Base-by-base conservation (phyloP, 2,113 vertebrate species). In the Ceuthmochares aereus region DNA sequence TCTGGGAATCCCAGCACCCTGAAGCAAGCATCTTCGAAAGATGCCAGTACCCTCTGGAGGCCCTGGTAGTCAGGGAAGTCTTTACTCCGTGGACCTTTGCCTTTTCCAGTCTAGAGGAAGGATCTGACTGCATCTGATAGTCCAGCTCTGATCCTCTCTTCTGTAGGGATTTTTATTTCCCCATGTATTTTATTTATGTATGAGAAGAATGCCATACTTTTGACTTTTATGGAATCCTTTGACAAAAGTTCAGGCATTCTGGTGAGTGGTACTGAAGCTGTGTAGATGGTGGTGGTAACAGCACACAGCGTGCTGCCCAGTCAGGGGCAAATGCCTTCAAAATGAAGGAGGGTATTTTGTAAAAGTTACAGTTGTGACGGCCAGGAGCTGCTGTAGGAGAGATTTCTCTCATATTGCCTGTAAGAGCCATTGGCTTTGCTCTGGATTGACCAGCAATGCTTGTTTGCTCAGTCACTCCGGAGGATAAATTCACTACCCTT, bases 1-100 rank as follows among this genome's bases (percentile, higher is more conserved):
- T 32, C 25, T 2, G 27, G 74, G 58, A 93, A 18, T 0, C 15
- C 67, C 13, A 6, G 69, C 55, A 29, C 37, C 32, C 20, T 32
- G 69, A 98, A 96, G 47, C 91, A 94, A 78, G 73, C 40, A 1
- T 69, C 92, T 22, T 29, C 76, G 2, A 93, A 93, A 45, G 73
- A 25, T 18, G 12, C 64, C 55, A 70, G 60, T 20, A 7, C 91
- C 4, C 92, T 98, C 84, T 97, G 98, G 98, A 95, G 97, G 56
- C 98, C 98, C 22, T 98, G 98, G 97, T 98, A 97, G 95, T 43
- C n/a, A 4, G 58, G 32, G 9, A 27, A 91, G 52, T 14, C 54
- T 51, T 75, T 29, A 1, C 37, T 27, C 11, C 6, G 2, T 0
- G 2, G 68, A 89, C 77, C 68, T 72, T 76, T 79, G 87, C 42